Conservation (phyloP, 2,113 vertebrate genomes). For the Seriola quinqueradiata region DNA sequence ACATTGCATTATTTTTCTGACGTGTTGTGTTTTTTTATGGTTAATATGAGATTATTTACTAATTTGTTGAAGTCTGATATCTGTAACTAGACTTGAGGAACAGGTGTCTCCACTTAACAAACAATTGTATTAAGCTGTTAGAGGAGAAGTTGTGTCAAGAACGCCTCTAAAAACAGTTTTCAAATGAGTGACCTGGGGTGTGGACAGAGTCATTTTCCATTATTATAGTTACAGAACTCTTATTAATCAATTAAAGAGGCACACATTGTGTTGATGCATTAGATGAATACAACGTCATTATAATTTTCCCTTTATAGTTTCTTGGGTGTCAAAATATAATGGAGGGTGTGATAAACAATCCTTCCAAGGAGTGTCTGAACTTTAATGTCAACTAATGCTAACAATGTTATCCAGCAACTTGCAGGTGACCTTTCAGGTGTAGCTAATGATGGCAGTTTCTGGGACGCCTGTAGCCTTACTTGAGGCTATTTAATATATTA, state of each 20-base stretch:
- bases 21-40: too few relatives aligned
- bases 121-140: conserved; percentile 8
- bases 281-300: not conserved
- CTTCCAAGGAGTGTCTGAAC: not conserved
- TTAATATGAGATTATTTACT: not conserved
- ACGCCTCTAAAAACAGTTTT: not conserved
- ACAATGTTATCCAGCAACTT: conserved; percentile 30
- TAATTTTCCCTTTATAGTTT: not conserved
- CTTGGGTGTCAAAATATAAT: not conserved
- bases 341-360: conserved; percentile 19
- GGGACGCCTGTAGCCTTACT: not conserved
- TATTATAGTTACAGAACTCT: too few relatives aligned
- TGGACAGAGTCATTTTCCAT: not conserved
- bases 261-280: not conserved
- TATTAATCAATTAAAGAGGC: not conserved
- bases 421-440: conserved; percentile 12
- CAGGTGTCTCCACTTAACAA: conserved; percentile 26
- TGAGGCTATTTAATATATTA: not conserved
- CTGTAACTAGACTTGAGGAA: not conserved
- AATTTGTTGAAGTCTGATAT: not conserved
- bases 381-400: conserved; percentile 2
- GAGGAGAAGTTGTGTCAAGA: conserved; percentile 26
- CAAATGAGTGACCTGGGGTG: not conserved
- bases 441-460: not conserved
- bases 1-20: too few relatives aligned